Base-by-base conservation (phyloP, 2,113 vertebrate genomes). In the Aldabrachelys gigantea region DNA sequence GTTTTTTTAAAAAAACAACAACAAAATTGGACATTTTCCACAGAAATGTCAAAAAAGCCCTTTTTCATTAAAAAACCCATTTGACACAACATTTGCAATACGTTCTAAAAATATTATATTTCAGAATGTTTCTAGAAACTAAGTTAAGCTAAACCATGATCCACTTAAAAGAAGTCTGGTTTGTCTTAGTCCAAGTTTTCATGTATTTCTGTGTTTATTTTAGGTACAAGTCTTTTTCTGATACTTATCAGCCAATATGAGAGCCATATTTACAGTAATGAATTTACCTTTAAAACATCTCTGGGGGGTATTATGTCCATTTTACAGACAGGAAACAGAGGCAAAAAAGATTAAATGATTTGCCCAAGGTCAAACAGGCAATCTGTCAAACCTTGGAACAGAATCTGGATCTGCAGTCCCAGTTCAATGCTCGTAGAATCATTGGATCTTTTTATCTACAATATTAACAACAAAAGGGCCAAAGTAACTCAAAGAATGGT, bases 401-500 rank as follows among this genome's bases (percentile, higher is more conserved):
- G 17, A 27, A 49, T 84, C 92, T 69, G 25, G 35, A 0, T 96
- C 92, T 95, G 90, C 76, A 41, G 89, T 79, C 90, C 90, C 88
- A 93, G 91, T 89, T 94, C 96, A 89, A 92, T 24, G 83, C 25
- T 78, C 41, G 4, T 47, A 78, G 25, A 78, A 78, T 78, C 41
- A 82, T 75, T 78, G 57, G 79, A 92, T 95, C 95, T 94, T 97
- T 94, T 95, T 6, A 50, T 94, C 81, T 82, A 84, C 62, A 84
- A 72, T 92, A 92, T 81, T 54, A 5, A 27, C 88, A 94, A 96
- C 93, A 95, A 91, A 92, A 5, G 90, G 53, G 87, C 92, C 85
- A 96, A 93, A 96, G 92, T 38, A 50, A 31, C 95, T 96, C 96
- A 91, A 96, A 92, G 95, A 72, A 50, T 88, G 88, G 89, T 95